Base-by-base conservation (phyloP, 2,888 invertebrate genomes). In the Drosophila neotestacea region DNA sequence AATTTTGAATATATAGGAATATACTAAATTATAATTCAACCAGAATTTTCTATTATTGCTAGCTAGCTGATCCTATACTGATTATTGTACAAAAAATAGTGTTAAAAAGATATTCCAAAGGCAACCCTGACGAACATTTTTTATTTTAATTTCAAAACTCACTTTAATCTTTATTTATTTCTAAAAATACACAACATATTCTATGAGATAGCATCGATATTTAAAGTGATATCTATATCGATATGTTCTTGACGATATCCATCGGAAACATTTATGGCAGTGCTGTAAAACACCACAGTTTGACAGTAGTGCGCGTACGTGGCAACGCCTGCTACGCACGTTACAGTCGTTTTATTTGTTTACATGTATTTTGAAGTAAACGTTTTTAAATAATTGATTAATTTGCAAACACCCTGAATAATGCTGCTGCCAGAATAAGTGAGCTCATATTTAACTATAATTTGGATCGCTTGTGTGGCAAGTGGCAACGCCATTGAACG, bases 251-350 rank as follows among this genome's bases (percentile, higher is more conserved):
- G 4, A 4, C 16, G 5, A 42, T 13, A 39, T 39, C 13, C 39
- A 22, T 10, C 16, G 22, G 5, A 42, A 42, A 10, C 41, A 42
- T 42, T 22, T 22, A 22, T 5, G 10, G 16, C 4, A 56, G 56
- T 36, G 56, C 13, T 56, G 44, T 44, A 27, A 46, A 56, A 28
- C 13, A 28, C 7, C 27, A 11, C n/a, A 11, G 9, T 3, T 36
- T 52, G 16, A 22, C 34, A 27, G 13, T n/a, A 36, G 13, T 46
- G 36, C 51, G 42, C 16, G 7, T 59, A 67, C 60, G 76, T 76
- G 75, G 77, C 76, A 76, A 68, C 75, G 67, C 76, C 32, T 30
- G 30, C 47, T 36, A 28, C 58, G 58, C 61, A 75, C 62, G 62
- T 70, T 75, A 63, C 65, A 52, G 36, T 51, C 22, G 13, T 4